phyloP scores from a whole-genome alignment of 2,888 invertebrate species.

The Pachymerium ferrugineum region DNA sequence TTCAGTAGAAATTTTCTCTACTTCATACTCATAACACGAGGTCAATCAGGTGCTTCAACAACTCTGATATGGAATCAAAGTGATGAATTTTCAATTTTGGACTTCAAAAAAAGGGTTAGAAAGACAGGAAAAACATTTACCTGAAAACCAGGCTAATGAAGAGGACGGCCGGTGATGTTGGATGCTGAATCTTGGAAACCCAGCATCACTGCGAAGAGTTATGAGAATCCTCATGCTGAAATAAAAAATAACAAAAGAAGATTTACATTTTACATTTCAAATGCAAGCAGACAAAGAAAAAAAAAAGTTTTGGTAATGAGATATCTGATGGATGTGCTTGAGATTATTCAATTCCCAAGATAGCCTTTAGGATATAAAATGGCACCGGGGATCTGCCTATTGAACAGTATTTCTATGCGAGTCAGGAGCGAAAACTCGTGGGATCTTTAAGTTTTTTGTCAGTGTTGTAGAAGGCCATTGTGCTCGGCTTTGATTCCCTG shows the following conservation, averaged over 20 bases:
- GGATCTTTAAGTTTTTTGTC: background rate
- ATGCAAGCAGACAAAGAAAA: background rate
- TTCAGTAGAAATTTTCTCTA: too few relatives aligned
- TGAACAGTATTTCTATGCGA: conserved; percentile 19
- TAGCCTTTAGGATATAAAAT: conserved; percentile 14
- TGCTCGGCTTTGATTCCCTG: conserved; percentile 4
- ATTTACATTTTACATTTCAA: background rate
- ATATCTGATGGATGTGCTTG: background rate
- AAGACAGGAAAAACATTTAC: background rate
- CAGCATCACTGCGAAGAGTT: background rate
- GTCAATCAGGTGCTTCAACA: too few relatives aligned
- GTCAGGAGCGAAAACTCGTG: conserved; percentile 8
- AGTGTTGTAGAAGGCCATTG: background rate
- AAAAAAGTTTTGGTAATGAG: conserved; percentile 6
- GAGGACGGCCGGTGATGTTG: background rate
- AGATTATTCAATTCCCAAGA: conserved; percentile 3
- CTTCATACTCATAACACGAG: too few relatives aligned
- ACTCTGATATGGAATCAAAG: too few relatives aligned
- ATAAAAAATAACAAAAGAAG: background rate
- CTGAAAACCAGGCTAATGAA: background rate
- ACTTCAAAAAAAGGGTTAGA: too few relatives aligned
- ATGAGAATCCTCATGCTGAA: background rate
- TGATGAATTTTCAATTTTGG: too few relatives aligned
- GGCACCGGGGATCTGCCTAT: background rate
- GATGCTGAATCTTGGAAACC: background rate